Evolutionary conservation across 2,888 invertebrate genomes (phyloP).

Genomic region (Scrobipalpa atriplicella): DNA sequence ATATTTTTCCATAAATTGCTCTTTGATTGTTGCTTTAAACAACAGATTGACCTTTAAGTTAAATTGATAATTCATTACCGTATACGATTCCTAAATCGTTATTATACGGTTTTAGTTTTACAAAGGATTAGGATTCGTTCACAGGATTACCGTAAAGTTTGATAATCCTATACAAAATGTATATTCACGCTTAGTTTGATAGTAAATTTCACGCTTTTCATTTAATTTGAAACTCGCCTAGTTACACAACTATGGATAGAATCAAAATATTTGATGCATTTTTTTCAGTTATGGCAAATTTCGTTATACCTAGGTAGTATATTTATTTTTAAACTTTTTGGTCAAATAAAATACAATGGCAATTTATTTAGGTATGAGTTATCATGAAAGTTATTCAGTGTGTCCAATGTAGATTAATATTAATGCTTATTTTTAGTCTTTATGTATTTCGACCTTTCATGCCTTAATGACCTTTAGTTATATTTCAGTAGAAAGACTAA

Average conservation of each 20-base stretch:
- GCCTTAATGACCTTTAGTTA: too few relatives aligned
- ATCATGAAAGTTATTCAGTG: too few relatives aligned
- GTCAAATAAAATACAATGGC: too few relatives aligned
- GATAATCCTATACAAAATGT: slow-evolving; percentile 2
- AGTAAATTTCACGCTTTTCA: slow-evolving; percentile 8
- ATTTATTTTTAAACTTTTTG: too few relatives aligned
- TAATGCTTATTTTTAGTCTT: too few relatives aligned
- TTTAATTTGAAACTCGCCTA: neutral
- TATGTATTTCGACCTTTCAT: too few relatives aligned
- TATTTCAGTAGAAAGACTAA: too few relatives aligned
- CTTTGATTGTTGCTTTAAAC: neutral
- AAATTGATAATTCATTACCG: slow-evolving; percentile 10
- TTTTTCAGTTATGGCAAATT: too few relatives aligned
- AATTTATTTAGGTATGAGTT: too few relatives aligned
- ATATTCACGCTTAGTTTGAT: slow-evolving; percentile 5
- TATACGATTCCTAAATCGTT: neutral
- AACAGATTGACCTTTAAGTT: neutral
- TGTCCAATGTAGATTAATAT: too few relatives aligned
- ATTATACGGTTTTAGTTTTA: neutral
- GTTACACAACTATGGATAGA: neutral
- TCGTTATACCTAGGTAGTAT: too few relatives aligned
- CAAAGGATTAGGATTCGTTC: slow-evolving; percentile 1
- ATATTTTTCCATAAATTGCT: neutral
- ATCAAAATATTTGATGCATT: neutral
- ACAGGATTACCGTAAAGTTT: slow-evolving; percentile 1